Percentiles rank a stretch among this genome's conserved stretches.
These are phyloP conservation scores for Drosophila mayaguana DNA, from an alignment of 2,888 invertebrate species.

Conservation along the genomic window DNA sequence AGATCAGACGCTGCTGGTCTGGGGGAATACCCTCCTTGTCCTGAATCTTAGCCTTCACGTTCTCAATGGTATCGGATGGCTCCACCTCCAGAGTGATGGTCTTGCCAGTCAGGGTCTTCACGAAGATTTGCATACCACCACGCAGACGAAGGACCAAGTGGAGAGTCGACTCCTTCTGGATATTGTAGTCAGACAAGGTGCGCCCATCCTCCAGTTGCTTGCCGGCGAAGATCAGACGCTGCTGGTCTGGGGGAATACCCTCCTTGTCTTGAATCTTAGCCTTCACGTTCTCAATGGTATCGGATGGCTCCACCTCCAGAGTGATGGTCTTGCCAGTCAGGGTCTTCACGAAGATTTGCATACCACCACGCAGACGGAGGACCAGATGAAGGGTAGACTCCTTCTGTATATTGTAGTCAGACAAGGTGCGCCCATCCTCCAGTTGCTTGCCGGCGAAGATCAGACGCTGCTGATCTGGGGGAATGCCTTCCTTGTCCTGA, in stretches of 20 bases:
- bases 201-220: conserved; percentile 96
- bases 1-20: conserved; percentile 77
- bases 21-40: conserved; percentile 77
- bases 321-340: conserved; percentile 51
- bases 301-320: conserved; percentile 39
- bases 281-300: conserved; percentile 68
- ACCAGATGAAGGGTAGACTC: conserved; percentile 94
- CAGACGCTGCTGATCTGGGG: conserved; percentile 75
- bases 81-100: conserved; percentile 33
- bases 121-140: conserved; percentile 88
- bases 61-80: conserved; percentile 45
- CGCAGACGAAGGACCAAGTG: conserved; percentile 93
- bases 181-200: conserved; percentile 95
- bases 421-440: conserved; percentile 69
- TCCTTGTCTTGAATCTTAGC: conserved; percentile 77
- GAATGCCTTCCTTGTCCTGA: conserved; percentile 73
- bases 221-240: conserved; percentile 74
- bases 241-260: conserved; percentile 77
- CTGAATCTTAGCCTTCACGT: conserved; percentile 74
- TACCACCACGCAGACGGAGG: conserved; percentile 87
- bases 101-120: conserved; percentile 49
- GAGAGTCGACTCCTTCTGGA: conserved; percentile 95
- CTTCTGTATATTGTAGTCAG: conserved; percentile 83
- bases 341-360: conserved; percentile 65
- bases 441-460: conserved; percentile 72